Percentiles rank a stretch among this genome's conserved stretches.
Conservation (phyloP, 35 echinoderm and acorn worm species). For the Diadema setosum region DNA sequence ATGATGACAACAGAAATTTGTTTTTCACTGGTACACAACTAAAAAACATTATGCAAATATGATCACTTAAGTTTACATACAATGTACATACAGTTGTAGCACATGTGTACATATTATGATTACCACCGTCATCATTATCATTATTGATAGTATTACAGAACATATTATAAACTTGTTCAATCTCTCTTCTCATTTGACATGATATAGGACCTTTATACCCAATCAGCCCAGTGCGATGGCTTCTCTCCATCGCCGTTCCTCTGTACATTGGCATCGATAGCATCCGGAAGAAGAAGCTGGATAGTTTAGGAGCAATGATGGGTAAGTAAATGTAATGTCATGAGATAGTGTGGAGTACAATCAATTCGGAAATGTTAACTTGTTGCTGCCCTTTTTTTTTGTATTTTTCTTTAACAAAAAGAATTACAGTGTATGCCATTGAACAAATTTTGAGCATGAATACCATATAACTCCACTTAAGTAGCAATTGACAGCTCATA, state of each 20-base stretch:
- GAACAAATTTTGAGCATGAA: no score
- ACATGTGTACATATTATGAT: no score
- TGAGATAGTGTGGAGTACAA: no score
- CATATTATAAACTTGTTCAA: no score
- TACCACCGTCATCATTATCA: no score
- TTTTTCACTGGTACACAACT: no score
- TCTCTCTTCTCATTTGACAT: not conserved
- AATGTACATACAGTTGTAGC: no score
- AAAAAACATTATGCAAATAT: no score
- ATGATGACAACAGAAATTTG: no score
- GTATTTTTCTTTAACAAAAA: not conserved
- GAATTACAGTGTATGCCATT: not conserved
- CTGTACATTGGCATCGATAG: constrained; percentile 59
- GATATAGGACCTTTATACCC: constrained; percentile 43
- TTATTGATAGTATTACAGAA: no score
- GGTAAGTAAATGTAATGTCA: constrained; percentile 9
- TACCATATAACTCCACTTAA: no score
- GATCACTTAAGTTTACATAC: no score
- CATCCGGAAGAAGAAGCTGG: constrained; percentile 54
- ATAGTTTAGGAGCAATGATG: constrained; percentile 45
- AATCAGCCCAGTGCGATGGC: constrained; percentile 84
- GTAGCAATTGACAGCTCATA: not conserved
- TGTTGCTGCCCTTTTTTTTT: not conserved
- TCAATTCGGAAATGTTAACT: not conserved
- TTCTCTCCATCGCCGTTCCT: constrained; percentile 67